Evolutionary conservation across 2,888 invertebrate genomes (phyloP).

Genomic region (Sicus ferrugineus): DNA sequence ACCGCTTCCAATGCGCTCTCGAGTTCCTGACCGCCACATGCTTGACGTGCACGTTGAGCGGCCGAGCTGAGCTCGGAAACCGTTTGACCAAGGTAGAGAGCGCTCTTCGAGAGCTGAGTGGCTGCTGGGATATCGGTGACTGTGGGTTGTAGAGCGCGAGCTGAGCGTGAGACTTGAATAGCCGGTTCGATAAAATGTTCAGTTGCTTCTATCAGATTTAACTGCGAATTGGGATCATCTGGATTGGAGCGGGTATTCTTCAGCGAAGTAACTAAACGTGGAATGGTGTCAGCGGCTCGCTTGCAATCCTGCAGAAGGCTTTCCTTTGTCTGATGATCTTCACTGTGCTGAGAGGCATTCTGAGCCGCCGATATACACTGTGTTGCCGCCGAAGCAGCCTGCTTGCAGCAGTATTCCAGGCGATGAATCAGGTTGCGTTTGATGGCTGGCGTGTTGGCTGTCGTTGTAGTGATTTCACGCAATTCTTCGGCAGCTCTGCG

Average conservation of each 20-base stretch:
- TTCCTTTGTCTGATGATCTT: slow-evolving; percentile 69
- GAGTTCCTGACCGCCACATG: slow-evolving; percentile 83
- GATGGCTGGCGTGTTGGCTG: slow-evolving; percentile 78
- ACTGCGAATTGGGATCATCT: slow-evolving; percentile 78
- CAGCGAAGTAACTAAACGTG: slow-evolving; percentile 81
- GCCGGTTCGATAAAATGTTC: slow-evolving; percentile 83
- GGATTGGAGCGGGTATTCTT: slow-evolving; percentile 75
- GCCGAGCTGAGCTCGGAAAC: slow-evolving; percentile 68
- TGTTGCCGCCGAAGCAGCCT: slow-evolving; percentile 87
- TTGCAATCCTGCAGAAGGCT: slow-evolving; percentile 78
- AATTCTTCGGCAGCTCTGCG: slow-evolving; percentile 91
- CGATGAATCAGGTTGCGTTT: slow-evolving; percentile 77
- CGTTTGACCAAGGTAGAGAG: slow-evolving; percentile 61
- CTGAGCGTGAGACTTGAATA: slow-evolving; percentile 77
- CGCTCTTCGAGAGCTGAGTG: slow-evolving; percentile 70
- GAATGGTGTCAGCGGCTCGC: slow-evolving; percentile 79
- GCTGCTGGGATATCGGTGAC: slow-evolving; percentile 80
- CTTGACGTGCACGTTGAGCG: slow-evolving; percentile 74
- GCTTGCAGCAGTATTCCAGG: slow-evolving; percentile 78
- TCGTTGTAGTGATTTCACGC: slow-evolving; percentile 87
- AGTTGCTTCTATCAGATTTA: slow-evolving; percentile 82
- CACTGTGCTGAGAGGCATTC: slow-evolving; percentile 77
- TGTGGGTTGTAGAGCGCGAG: slow-evolving; percentile 83
- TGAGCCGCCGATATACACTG: slow-evolving; percentile 91
- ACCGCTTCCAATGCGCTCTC: slow-evolving; percentile 88